Base-by-base conservation (phyloP, 1,140 invertebrate species). In the Caenorhabditis remanei region DNA sequence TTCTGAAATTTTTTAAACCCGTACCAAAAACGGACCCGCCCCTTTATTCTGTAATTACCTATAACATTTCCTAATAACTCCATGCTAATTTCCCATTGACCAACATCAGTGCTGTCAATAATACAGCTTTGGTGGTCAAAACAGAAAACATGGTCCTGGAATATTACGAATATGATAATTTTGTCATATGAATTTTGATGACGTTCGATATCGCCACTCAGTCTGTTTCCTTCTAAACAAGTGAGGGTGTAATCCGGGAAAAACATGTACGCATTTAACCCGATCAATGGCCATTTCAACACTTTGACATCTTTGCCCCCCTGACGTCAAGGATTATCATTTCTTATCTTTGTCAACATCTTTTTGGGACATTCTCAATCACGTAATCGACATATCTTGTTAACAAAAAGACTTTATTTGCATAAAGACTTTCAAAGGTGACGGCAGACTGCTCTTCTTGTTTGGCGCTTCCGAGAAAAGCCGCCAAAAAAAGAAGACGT, bases 331-430 rank as follows among this genome's bases (percentile, higher is more conserved):
- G 24, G 65, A 75, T 67, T 55, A 86, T 86, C 46, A 75, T 50
- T 13, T 2, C 63, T 40, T 65, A 67, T 55, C 56, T 21, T 48
- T 71, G 43, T 86, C 85, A 53, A 75, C 56, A 75, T 50, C 65
- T 21, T 53, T 75, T 40, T 48, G 9, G 55, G 53, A n/a, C 32
- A 19, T 79, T 79, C 48, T 56, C 16, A 19, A 53, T 55, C 65
- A 58, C 65, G 46, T 61, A 40, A 53, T 75, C 50, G 40, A 46
- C 41, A 50, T 58, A 56, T 58, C 32, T 56, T 46, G 58, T 63
- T 56, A 86, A 79, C 48, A 86, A 71, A 63, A 79, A 79, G 85
- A 46, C 67, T 53, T 71, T 79, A 63, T 56, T 86, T 67, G 41
- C 50, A 63, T 82, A 79, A 48, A 86, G 48, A 55, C 85, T 86